Percentiles rank a stretch among this genome's conserved stretches.
phyloP scores from a whole-genome alignment of 2,797 vertebrate species.

The Acrossocheilus wenchowensis region DNA sequence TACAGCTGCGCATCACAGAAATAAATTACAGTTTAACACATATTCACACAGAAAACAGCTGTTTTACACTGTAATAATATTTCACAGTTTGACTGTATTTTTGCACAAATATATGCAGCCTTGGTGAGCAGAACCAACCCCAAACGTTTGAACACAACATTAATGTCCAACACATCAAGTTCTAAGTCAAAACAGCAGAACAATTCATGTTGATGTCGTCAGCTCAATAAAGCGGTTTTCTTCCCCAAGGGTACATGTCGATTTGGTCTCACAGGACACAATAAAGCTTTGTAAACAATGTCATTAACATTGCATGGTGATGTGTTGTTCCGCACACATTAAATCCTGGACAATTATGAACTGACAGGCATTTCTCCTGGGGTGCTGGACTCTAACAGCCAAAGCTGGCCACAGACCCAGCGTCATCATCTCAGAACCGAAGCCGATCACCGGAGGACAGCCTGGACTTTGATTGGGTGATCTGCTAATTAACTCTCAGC shows the following conservation, averaged over 20 bases:
- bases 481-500: slow-evolving; percentile 3
- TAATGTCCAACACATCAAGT: background rate
- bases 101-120: background rate
- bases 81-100: background rate
- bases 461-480: slow-evolving; percentile 18
- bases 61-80: rapidly evolving
- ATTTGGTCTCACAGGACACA: slow-evolving; percentile 9
- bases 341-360: background rate
- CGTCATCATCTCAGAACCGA: background rate
- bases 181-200: background rate
- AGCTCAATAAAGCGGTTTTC: slow-evolving; percentile 4
- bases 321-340: background rate
- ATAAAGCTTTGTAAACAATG: background rate
- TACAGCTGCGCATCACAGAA: too few relatives aligned
- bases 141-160: background rate
- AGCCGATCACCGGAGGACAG: slow-evolving; percentile 2
- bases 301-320: slow-evolving; percentile 8
- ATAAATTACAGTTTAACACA: background rate
- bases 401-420: background rate
- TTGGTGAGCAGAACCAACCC: background rate
- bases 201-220: background rate
- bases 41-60: background rate
- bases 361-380: background rate
- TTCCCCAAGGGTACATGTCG: background rate
- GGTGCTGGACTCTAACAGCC: background rate